Percentiles rank a stretch among this genome's conserved stretches.
phyloP scores from a whole-genome alignment of 1,140 invertebrate genomes.

The Bombus fervidus region DNA sequence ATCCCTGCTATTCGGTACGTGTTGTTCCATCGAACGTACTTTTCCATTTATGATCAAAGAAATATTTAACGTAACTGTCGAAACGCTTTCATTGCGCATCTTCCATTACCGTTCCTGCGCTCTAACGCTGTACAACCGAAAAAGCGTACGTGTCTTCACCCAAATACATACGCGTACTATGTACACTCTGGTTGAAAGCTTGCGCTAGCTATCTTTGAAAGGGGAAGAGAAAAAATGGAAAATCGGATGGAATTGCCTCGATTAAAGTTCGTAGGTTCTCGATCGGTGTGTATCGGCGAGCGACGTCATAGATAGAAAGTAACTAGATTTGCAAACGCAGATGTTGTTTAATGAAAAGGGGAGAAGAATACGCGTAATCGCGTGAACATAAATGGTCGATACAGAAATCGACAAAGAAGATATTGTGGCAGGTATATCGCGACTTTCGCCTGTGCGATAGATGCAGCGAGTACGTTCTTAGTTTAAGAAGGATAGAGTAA shows the following conservation, averaged over 20 bases:
- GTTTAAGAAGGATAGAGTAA: background rate
- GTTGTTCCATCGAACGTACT: slow-evolving; percentile 22
- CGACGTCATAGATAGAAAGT: background rate
- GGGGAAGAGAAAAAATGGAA: background rate
- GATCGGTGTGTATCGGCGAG: background rate
- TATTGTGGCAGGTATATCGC: background rate
- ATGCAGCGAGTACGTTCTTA: too few relatives aligned
- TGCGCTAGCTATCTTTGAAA: background rate
- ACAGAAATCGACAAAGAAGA: background rate
- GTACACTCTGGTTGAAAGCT: background rate
- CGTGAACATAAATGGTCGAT: background rate
- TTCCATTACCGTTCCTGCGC: too few relatives aligned
- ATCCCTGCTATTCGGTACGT: background rate
- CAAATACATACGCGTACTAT: too few relatives aligned
- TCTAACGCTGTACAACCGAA: background rate
- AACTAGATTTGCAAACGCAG: background rate
- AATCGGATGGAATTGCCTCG: background rate
- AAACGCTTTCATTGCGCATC: slow-evolving; percentile 30
- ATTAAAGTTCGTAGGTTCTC: background rate
- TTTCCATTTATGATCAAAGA: background rate
- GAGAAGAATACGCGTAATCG: too few relatives aligned
- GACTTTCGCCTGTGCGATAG: background rate
- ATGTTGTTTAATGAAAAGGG: too few relatives aligned
- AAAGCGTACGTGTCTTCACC: background rate
- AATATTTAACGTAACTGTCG: slow-evolving; percentile 27